Evolutionary conservation across 1,140 invertebrate genomes (phyloP).

Genomic region (Steinernema khuongi): DNA sequence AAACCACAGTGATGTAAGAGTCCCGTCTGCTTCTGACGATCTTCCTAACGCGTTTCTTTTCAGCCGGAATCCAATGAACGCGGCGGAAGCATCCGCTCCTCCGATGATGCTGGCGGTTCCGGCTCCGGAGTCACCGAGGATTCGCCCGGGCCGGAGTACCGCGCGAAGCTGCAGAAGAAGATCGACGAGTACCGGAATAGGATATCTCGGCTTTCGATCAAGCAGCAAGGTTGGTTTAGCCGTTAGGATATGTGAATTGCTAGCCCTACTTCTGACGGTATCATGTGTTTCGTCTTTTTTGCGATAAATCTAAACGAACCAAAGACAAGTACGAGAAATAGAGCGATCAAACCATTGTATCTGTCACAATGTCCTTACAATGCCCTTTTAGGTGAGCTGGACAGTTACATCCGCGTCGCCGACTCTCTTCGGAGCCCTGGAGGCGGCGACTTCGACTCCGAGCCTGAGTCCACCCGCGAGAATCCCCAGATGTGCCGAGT

Average conservation of each 20-base stretch:
- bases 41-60: constrained; percentile 18
- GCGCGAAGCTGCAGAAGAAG: constrained; percentile 33
- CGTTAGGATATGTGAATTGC: no score
- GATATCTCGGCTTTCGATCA: constrained; percentile 46
- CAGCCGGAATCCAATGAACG: constrained; percentile 25
- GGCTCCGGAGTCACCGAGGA: constrained; percentile 22
- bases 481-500: constrained; percentile 45
- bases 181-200: constrained; percentile 49
- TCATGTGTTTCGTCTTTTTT: no score
- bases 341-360: neutral
- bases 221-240: constrained; percentile 14
- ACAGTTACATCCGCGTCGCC: constrained; percentile 35
- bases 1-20: no score
- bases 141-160: constrained; percentile 22
- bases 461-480: constrained; percentile 26
- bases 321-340: no score
- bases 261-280: no score
- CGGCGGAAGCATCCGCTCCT: constrained; percentile 24
- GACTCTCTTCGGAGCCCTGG: constrained; percentile 13
- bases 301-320: no score
- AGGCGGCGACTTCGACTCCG: neutral
- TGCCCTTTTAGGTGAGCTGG: constrained; percentile 42
- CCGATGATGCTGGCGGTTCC: constrained; percentile 26
- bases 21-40: neutral
- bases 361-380: neutral